A percentile compares a stretch with the other conserved stretches of the same genome.
phyloP scores from a whole-genome alignment of 2,113 vertebrate species.

The Larimichthys polyactis region DNA sequence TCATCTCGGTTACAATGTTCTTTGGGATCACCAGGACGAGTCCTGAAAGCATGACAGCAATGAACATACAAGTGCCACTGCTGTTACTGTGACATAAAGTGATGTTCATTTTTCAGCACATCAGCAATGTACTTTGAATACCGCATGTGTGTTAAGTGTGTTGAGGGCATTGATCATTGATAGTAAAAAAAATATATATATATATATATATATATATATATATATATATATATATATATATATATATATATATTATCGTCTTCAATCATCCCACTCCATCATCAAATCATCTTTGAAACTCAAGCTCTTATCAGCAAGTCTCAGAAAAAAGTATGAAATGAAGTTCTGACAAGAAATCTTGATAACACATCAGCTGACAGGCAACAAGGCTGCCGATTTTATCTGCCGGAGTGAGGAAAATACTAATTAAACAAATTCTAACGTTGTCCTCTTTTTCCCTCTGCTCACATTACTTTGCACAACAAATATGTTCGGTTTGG shows the following conservation, averaged over 20 bases:
- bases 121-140: background rate
- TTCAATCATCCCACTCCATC: conserved; percentile 37
- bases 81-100: background rate
- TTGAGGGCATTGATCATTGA: conserved; percentile 1
- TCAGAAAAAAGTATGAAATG: conserved; percentile 69
- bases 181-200: background rate
- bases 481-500: background rate
- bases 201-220: too few species aligned
- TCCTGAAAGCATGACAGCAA: background rate
- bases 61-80: conserved; percentile 11
- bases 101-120: background rate
- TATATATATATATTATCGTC: background rate
- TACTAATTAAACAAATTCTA: conserved; percentile 68
- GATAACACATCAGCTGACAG: conserved; percentile 72
- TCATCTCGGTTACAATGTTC: conserved; percentile 39
- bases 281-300: conserved; percentile 79
- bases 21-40: conserved; percentile 35
- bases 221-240: too few species aligned
- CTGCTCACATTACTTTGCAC: conserved; percentile 19
- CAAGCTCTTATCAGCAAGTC: conserved; percentile 75
- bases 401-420: conserved; percentile 60
- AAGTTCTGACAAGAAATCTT: conserved; percentile 71
- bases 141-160: background rate
- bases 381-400: conserved; percentile 67
- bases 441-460: conserved; percentile 41